Conservation (phyloP, 2,888 invertebrate genomes). For the Machimus atricapillus region DNA sequence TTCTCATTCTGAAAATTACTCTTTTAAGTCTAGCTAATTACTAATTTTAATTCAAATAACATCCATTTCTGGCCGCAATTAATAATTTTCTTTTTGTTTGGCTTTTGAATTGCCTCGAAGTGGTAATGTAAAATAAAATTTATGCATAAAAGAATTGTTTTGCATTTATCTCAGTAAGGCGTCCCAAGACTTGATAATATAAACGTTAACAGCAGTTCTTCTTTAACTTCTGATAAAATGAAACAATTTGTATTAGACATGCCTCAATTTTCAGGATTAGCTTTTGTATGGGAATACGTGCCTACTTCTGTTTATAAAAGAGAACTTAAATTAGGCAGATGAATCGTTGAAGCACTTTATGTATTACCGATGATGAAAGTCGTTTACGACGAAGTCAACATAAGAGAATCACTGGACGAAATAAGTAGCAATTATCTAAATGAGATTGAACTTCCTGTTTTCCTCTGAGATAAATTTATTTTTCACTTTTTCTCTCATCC, state of each 20-base stretch:
- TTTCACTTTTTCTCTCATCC: background rate
- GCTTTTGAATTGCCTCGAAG: no score
- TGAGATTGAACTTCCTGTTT: background rate
- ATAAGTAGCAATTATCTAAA: background rate
- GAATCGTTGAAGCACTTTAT: background rate
- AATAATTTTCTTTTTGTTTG: no score
- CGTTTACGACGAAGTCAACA: background rate
- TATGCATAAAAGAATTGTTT: no score
- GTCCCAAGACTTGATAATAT: background rate
- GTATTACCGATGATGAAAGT: background rate
- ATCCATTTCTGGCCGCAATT: no score
- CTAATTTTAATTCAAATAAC: no score
- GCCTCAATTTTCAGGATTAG: background rate
- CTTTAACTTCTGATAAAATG: constrained; percentile 11
- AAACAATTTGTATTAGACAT: background rate
- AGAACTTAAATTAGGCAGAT: background rate
- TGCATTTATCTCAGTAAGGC: no score
- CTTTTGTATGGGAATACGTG: background rate
- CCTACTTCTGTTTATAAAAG: background rate
- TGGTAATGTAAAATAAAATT: no score
- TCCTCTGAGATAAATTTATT: background rate
- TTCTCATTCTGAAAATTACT: no score
- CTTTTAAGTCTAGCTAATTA: no score
- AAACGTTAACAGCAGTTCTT: background rate
- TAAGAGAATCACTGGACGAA: background rate